Percentiles rank a stretch among this genome's conserved stretches.
Conservation (phyloP, 2,113 vertebrate species). For the Conger conger region DNA sequence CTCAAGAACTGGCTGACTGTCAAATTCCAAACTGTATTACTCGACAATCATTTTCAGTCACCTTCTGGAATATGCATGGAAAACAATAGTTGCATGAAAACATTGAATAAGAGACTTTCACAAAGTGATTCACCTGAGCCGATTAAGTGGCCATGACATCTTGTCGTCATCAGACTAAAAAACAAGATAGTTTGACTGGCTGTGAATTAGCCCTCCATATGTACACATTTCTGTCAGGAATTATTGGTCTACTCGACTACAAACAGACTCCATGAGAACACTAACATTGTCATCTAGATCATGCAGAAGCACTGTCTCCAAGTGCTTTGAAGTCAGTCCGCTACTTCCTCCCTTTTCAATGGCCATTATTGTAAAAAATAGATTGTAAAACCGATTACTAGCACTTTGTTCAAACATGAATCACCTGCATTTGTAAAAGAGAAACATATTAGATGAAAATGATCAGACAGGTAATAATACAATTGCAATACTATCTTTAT, state of each 20-base stretch:
- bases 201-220: neutral
- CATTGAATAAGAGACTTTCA: neutral
- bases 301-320: neutral
- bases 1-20: neutral
- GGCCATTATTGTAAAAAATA: neutral
- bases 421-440: constrained; percentile 24
- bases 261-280: neutral
- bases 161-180: neutral
- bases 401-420: neutral
- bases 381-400: no score
- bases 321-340: neutral
- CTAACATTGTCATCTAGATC: neutral
- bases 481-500: constrained; percentile 45
- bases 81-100: constrained; percentile 7
- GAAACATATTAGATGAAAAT: constrained; percentile 11
- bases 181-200: neutral
- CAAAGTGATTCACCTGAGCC: neutral
- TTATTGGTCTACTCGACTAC: neutral
- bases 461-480: constrained; percentile 29
- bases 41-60: constrained; percentile 57
- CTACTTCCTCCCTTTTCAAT: neutral
- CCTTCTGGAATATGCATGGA: constrained; percentile 56
- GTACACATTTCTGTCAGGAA: neutral
- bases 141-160: neutral
- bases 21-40: constrained; percentile 28